Percentiles rank a stretch among this genome's conserved stretches.
These are phyloP conservation scores for Prorops nasuta DNA, from an alignment of 1,140 invertebrate species.

Conservation along the genomic window DNA sequence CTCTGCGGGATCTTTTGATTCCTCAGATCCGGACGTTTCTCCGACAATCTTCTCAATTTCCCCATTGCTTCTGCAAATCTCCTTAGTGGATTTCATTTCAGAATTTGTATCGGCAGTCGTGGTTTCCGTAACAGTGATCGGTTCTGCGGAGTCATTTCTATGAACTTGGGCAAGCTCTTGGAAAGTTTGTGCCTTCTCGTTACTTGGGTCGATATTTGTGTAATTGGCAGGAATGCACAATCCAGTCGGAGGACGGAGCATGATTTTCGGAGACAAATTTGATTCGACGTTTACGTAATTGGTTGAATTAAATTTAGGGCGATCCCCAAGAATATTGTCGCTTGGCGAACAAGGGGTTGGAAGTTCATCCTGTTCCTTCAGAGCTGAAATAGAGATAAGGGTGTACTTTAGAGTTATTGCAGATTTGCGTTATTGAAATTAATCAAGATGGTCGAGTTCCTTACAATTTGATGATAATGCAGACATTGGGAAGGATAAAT, in stretches of 20 bases:
- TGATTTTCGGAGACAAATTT: slow-evolving; percentile 1
- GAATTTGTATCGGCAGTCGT: not conserved
- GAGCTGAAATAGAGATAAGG: slow-evolving; percentile 30
- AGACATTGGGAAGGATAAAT: slow-evolving; percentile 58
- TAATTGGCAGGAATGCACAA: slow-evolving; percentile 46
- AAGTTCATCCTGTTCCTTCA: slow-evolving; percentile 39
- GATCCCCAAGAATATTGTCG: slow-evolving; percentile 13
- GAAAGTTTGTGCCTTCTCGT: not conserved
- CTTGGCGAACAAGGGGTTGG: slow-evolving; percentile 40
- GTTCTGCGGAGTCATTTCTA: not conserved
- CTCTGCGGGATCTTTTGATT: not conserved
- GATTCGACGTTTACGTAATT: slow-evolving; percentile 35
- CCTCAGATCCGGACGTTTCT: too few relatives aligned
- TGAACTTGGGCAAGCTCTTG: slow-evolving; percentile 3
- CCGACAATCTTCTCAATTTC: not conserved
- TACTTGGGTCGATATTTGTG: slow-evolving; percentile 26
- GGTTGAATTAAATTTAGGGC: not conserved
- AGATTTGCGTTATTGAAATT: not conserved
- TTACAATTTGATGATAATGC: slow-evolving; percentile 55
- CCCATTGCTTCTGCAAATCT: not conserved
- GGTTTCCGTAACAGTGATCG: not conserved
- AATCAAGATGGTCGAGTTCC: slow-evolving; percentile 9
- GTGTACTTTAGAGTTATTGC: not conserved
- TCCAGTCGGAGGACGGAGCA: slow-evolving; percentile 33
- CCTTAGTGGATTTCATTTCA: not conserved